phyloP scores from a whole-genome alignment of 2,113 vertebrate species.

The Gnathochromis pfefferi region DNA sequence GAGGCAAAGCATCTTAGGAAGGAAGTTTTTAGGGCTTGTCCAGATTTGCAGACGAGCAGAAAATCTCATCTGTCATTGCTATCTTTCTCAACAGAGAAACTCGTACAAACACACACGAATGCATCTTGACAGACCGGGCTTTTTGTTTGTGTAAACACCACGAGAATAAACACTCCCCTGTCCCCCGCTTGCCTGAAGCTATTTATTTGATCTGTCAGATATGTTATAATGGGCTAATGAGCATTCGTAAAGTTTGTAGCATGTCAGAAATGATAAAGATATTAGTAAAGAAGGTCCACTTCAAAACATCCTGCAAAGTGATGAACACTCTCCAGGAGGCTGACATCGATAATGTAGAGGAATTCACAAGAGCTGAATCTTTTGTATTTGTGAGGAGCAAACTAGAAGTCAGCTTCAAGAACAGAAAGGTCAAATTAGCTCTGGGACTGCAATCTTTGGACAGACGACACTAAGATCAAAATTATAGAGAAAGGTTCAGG shows the following conservation, averaged over 20 bases:
- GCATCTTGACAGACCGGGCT: neutral
- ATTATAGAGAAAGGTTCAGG: neutral
- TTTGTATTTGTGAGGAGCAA: neutral
- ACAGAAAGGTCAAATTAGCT: neutral
- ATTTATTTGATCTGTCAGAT: neutral
- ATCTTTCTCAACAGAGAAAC: neutral
- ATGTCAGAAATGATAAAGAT: neutral
- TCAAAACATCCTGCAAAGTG: neutral
- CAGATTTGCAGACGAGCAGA: neutral
- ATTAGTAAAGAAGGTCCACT: neutral
- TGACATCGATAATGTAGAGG: neutral
- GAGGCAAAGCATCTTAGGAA: neutral
- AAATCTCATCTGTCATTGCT: constrained; percentile 10
- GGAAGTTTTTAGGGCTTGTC: neutral
- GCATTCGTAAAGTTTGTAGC: neutral
- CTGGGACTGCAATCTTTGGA: neutral
- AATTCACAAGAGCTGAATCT: neutral
- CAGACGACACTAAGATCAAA: neutral
- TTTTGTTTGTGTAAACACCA: constrained; percentile 20
- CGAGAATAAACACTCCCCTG: neutral
- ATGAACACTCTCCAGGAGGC: neutral
- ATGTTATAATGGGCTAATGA: neutral
- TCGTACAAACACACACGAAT: constrained; percentile 4
- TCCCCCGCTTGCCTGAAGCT: neutral
- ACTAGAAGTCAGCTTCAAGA: neutral